Evolutionary conservation across 2,888 invertebrate genomes (phyloP), one percentile per base, ranked within the genome.

Genomic region (Coelopa pilipes): DNA sequence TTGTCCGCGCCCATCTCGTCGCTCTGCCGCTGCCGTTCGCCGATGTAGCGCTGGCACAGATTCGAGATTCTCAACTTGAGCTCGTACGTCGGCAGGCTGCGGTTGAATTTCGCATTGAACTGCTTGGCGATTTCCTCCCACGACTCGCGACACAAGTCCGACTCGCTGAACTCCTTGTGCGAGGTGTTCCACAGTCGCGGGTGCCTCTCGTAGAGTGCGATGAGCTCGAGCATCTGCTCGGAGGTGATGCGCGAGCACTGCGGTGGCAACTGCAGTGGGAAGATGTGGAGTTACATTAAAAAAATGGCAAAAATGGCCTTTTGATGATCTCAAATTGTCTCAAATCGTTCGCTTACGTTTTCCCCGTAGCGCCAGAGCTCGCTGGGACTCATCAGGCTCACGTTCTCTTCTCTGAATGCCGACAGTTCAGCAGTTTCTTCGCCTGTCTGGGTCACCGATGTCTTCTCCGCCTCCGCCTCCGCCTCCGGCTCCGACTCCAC

Each of bases 141-240:
- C 5, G 85, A 82, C 1, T 79, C 74, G 1, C 82, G 79, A 12
- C 85, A 81, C 5, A 80, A 66, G 1, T 80, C 80, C 12, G 81
- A 77, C 50, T 84, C 78, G 47, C 82, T 81, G 24, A 82, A 85
- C 24, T 84, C 79, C 0, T 75, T 50, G 71, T 84, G 84, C 1
- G 81, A 71, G 24, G 85, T 82, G 68, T 85, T 82, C 84, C 85
- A 84, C 0, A 84, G 78, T 0, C 82, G 82, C 2, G 83, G 77
- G 70, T 85, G 80, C 1, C 70, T 60, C 0, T 76, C 78, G 57
- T 83, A 84, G 0, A 84, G 76, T 45, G 81, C 80, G 19, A 84
- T 83, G 9, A 84, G 78, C 5, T 80, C 74, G 7, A 76, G 73
- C 0, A 84, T 76, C 17, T 84, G 83, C 45, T 79, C 73, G 3